Conservation (phyloP, 2,113 vertebrate genomes). For the Danionella cerebrum region DNA sequence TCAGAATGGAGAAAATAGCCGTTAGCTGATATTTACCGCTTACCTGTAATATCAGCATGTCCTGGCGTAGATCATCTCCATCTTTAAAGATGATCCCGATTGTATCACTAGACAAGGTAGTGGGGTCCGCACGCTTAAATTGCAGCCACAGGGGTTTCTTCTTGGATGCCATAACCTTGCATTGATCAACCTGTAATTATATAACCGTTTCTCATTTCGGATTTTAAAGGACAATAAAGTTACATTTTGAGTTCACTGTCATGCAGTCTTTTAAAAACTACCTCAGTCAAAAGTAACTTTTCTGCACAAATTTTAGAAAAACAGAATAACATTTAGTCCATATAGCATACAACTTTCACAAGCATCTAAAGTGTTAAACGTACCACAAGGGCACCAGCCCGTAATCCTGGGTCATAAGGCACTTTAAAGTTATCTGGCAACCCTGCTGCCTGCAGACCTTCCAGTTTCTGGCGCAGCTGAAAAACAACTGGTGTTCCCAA, state of each 20-base stretch:
- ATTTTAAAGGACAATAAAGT: not conserved
- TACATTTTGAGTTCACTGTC: not conserved
- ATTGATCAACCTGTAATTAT: slow-evolving; percentile 85
- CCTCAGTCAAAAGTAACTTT: no score
- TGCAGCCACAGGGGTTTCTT: slow-evolving; percentile 98
- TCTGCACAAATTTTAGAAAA: no score
- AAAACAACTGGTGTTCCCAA: slow-evolving; percentile 70
- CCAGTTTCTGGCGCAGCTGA: slow-evolving; percentile 90
- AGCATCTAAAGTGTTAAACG: slow-evolving; percentile 22
- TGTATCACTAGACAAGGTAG: slow-evolving; percentile 84
- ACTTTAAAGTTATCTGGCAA: slow-evolving; percentile 87
- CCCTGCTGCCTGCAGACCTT: slow-evolving; percentile 77
- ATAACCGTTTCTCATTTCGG: no score
- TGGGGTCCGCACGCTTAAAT: slow-evolving; percentile 88
- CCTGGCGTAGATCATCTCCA: slow-evolving; percentile 92
- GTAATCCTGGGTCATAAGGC: slow-evolving; percentile 88
- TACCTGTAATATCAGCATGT: slow-evolving; percentile 98
- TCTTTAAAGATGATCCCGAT: slow-evolving; percentile 98
- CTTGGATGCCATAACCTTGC: slow-evolving; percentile 98
- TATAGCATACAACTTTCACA: no score
- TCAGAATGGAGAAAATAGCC: not conserved
- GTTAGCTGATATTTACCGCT: not conserved
- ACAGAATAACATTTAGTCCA: no score
- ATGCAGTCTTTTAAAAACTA: no score
- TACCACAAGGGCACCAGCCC: slow-evolving; percentile 88